Conservation (phyloP, 37 sponge, comb jelly and placozoan species). For the Theonella swinhoei region DNA sequence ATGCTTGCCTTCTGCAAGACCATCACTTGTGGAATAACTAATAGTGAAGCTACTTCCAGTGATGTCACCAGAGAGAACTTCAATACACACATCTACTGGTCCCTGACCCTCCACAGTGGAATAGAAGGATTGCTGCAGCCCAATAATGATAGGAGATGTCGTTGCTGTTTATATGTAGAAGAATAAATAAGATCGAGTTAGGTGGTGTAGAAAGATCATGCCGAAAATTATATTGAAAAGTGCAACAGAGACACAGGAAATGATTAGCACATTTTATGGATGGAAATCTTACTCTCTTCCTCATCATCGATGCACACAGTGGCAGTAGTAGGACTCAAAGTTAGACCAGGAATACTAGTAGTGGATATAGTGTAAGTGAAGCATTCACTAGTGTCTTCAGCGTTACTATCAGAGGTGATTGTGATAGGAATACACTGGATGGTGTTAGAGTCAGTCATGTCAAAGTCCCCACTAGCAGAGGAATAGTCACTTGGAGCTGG, state of each 20-base stretch:
- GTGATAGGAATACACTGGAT: neutral
- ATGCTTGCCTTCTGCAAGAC: neutral
- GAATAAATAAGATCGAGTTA: no score
- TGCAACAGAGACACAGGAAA: no score
- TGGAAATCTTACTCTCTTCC: no score
- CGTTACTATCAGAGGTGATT: neutral
- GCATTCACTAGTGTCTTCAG: neutral
- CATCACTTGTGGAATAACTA: neutral
- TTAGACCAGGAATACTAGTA: neutral
- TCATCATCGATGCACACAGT: neutral
- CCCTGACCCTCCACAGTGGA: neutral
- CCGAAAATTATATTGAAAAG: no score
- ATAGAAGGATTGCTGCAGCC: neutral
- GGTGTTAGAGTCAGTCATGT: neutral
- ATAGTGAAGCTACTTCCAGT: neutral
- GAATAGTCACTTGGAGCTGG: neutral
- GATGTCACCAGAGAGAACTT: neutral
- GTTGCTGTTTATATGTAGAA: no score
- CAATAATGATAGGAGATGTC: neutral
- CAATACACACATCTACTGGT: neutral
- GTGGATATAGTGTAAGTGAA: neutral
- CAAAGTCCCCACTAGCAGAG: neutral
- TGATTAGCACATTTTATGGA: no score
- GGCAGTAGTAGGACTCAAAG: neutral
- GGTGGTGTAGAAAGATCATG: no score